Evolutionary conservation across 2,888 invertebrate species (phyloP).

Genomic region (Eurois occulta): DNA sequence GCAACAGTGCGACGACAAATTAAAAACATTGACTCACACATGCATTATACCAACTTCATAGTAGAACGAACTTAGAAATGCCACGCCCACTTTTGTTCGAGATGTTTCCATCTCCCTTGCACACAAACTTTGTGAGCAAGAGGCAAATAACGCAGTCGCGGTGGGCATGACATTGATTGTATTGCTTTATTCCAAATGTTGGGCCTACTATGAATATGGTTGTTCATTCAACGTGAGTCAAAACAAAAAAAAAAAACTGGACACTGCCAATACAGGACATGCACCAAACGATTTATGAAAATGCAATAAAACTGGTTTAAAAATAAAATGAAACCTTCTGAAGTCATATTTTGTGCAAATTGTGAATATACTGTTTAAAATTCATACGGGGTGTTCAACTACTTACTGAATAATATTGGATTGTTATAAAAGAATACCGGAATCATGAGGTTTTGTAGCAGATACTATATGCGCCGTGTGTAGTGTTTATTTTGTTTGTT

Average conservation of each 20-base stretch:
- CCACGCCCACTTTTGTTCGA: background rate
- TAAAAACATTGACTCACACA: slow-evolving; percentile 75
- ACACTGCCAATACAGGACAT: slow-evolving; percentile 28
- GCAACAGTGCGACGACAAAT: slow-evolving; percentile 82
- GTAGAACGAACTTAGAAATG: slow-evolving; percentile 22
- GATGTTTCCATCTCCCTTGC: background rate
- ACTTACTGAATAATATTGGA: background rate
- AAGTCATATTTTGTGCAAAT: background rate
- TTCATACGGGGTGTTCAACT: background rate
- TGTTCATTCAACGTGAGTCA: slow-evolving; percentile 13
- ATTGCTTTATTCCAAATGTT: background rate
- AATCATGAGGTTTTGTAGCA: background rate
- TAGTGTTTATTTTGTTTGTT: too few relatives aligned
- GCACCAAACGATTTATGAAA: slow-evolving; percentile 7
- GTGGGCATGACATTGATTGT: background rate
- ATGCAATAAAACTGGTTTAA: background rate
- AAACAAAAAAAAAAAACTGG: slow-evolving; percentile 21
- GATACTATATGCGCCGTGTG: background rate
- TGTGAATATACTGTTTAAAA: background rate
- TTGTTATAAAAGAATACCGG: background rate
- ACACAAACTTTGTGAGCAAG: background rate
- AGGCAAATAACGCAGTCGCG: background rate
- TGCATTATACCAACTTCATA: slow-evolving; percentile 71
- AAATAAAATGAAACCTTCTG: background rate
- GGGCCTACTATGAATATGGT: slow-evolving; percentile 13